phyloP scores from a whole-genome alignment of 1,140 invertebrate genomes.

The Aphidius gifuensis region DNA sequence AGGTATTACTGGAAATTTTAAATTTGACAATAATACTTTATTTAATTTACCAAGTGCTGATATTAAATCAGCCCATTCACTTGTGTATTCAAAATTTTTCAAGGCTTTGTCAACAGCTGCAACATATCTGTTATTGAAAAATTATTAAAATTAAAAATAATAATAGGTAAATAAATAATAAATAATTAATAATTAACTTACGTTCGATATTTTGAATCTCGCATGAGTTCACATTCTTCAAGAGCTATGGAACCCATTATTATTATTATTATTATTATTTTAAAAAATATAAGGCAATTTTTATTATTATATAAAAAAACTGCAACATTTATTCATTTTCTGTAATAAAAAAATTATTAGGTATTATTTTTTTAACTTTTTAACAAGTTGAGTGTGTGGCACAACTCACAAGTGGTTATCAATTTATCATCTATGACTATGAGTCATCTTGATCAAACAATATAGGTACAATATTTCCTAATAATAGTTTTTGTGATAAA shows the following conservation, averaged over 20 bases:
- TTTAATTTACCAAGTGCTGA: slow-evolving; percentile 88
- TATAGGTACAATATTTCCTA: too few species aligned
- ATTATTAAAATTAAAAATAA: not conserved
- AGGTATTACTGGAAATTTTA: slow-evolving; percentile 87
- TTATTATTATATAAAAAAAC: too few species aligned
- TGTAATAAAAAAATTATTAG: not conserved
- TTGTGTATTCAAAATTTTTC: slow-evolving; percentile 90
- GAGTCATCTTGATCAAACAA: too few species aligned
- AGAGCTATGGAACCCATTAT: slow-evolving; percentile 55
- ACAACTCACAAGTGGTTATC: too few species aligned
- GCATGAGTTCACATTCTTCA: slow-evolving; percentile 72
- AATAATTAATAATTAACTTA: slow-evolving; percentile 43
- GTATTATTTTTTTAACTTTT: too few species aligned
- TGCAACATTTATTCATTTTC: not conserved
- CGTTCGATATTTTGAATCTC: slow-evolving; percentile 74
- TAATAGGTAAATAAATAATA: not conserved
- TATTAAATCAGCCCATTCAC: slow-evolving; percentile 95
- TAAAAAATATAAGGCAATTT: too few species aligned
- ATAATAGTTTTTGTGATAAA: too few species aligned
- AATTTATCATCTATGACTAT: too few species aligned
- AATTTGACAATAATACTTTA: slow-evolving; percentile 77
- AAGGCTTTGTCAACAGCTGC: slow-evolving; percentile 83
- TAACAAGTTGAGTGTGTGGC: too few species aligned
- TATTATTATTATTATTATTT: not conserved
- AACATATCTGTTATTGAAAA: slow-evolving; percentile 61